phyloP scores from a whole-genome alignment of 2,797 vertebrate genomes.

The Muscicapa striata region DNA sequence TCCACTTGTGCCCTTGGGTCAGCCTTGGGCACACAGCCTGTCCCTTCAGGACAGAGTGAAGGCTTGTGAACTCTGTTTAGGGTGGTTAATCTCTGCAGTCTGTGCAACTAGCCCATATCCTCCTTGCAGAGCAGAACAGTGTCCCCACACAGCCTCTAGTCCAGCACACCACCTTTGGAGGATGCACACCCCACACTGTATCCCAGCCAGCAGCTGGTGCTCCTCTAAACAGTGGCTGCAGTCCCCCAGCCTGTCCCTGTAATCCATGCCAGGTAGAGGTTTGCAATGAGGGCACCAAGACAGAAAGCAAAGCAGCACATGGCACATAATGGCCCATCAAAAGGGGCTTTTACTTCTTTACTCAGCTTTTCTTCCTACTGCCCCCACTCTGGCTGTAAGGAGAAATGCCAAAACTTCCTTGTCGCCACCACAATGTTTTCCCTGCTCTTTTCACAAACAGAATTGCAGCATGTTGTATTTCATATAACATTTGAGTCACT shows the following conservation, averaged over 20 bases:
- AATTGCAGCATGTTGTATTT: background rate
- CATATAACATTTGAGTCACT: slow-evolving; percentile 3
- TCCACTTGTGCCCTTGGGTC: fast-evolving
- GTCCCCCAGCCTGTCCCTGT: background rate
- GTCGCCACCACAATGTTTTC: background rate
- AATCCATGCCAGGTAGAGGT: background rate
- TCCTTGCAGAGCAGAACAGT: background rate
- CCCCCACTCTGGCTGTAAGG: background rate
- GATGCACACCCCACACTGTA: fast-evolving
- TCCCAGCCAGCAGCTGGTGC: fast-evolving
- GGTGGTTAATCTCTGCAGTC: background rate
- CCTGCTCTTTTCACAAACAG: background rate
- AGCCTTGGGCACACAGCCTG: background rate
- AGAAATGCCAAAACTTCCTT: background rate
- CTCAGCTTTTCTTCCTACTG: background rate
- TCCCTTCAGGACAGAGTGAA: background rate
- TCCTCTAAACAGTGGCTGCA: fast-evolving
- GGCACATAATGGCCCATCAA: fast-evolving
- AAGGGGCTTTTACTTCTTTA: background rate
- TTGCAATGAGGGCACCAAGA: background rate
- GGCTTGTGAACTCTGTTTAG: background rate
- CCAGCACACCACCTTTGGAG: fast-evolving
- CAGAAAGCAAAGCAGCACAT: background rate
- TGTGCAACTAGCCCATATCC: background rate
- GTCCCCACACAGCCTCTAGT: fast-evolving